Percentiles rank a stretch among this genome's conserved stretches.
Conservation (phyloP, 2,888 invertebrate genomes). For the Pycnomerus fuliginosus region DNA sequence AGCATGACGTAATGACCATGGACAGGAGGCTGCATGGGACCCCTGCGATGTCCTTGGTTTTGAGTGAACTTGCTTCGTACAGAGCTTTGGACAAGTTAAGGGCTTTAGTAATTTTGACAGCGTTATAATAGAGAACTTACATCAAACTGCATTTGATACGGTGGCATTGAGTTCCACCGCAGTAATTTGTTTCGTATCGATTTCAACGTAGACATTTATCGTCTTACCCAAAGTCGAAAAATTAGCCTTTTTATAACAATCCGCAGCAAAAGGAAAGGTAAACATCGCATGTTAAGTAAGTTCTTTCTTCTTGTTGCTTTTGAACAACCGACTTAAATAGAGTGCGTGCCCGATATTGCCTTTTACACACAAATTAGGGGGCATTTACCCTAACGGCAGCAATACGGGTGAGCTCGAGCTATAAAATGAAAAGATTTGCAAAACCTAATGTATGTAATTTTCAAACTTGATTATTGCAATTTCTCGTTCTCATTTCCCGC, state of each 20-base stretch:
- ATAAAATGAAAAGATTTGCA: conserved; percentile 14
- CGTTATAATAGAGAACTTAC: conserved; percentile 18
- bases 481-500: background rate
- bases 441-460: conserved; percentile 2
- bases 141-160: conserved; percentile 6
- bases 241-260: too few species aligned
- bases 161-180: too few species aligned
- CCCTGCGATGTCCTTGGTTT: conserved; percentile 12
- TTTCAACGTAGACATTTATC: too few species aligned
- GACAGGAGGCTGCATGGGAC: conserved; percentile 25
- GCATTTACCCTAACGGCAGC: conserved; percentile 11
- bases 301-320: conserved; percentile 1
- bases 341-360: conserved; percentile 10
- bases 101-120: conserved; percentile 17
- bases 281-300: conserved; percentile 10
- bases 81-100: too few species aligned
- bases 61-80: too few species aligned
- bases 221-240: too few species aligned
- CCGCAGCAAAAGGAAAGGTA: conserved; percentile 2
- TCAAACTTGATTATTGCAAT: background rate
- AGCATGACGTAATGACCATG: conserved; percentile 23
- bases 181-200: too few species aligned
- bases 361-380: conserved; percentile 8
- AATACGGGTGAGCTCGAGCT: conserved; percentile 9
- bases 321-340: too few species aligned